A percentile compares a stretch with the other conserved stretches of the same genome.
These are phyloP conservation scores for Neodon shergylaensis DNA, from an alignment of 2,113 vertebrate species.

Conservation along the genomic window DNA sequence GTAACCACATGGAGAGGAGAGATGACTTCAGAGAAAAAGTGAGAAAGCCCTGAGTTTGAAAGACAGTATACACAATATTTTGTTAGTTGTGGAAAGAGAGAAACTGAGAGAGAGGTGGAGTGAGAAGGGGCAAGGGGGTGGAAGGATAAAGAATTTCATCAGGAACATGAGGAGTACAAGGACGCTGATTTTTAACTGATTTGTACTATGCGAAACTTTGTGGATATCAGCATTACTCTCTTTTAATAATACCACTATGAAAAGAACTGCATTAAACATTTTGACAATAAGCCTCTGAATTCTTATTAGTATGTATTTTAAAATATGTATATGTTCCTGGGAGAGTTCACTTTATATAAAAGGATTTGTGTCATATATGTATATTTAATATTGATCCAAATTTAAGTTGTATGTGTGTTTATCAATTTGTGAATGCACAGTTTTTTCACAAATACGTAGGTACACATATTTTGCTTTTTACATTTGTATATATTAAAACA, in stretches of 20 bases:
- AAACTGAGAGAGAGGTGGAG: too few relatives aligned
- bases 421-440: not conserved
- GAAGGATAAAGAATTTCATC: too few relatives aligned
- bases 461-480: not conserved
- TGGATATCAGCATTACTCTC: not conserved
- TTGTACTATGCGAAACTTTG: not conserved
- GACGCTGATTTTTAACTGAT: not conserved
- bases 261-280: not conserved
- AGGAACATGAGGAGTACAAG: not conserved
- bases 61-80: too few relatives aligned
- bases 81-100: too few relatives aligned
- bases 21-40: too few relatives aligned
- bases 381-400: not conserved
- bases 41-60: too few relatives aligned
- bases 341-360: not conserved
- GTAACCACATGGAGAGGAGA: too few relatives aligned
- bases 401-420: not conserved
- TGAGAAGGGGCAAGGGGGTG: too few relatives aligned
- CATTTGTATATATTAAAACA: not conserved
- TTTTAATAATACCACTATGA: not conserved
- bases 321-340: not conserved
- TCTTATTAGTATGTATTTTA: not conserved
- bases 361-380: not conserved
- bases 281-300: not conserved
- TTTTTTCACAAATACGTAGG: not conserved